phyloP scores from a whole-genome alignment of 2,797 vertebrate genomes.

The Phalloptychus januarius region DNA sequence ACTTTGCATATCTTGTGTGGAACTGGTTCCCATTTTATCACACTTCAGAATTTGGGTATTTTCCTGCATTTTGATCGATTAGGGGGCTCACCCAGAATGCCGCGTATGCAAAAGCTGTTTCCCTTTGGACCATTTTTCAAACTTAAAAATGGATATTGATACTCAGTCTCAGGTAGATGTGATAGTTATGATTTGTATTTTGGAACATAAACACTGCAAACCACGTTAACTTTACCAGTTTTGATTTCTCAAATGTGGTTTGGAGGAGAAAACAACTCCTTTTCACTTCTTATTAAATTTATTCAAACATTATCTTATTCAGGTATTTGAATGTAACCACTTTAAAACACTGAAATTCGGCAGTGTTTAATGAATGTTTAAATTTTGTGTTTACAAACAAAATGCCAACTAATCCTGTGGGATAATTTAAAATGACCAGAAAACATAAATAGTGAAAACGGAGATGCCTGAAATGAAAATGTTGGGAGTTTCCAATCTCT shows the following conservation, averaged over 20 bases:
- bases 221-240: not conserved
- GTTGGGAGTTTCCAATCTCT: not conserved
- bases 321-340: not conserved
- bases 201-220: not conserved
- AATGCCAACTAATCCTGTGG: not conserved
- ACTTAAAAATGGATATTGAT: not conserved
- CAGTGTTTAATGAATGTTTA: not conserved
- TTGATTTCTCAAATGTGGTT: not conserved
- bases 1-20: not conserved
- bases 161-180: not conserved
- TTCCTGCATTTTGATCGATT: not conserved
- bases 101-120: not conserved
- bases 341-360: not conserved
- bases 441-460: not conserved
- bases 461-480: not conserved
- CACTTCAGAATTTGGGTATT: not conserved
- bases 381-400: not conserved
- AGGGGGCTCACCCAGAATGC: not conserved
- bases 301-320: not conserved
- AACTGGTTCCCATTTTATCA: not conserved
- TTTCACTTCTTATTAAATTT: not conserved
- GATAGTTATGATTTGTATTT: not conserved
- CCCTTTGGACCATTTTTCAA: not conserved
- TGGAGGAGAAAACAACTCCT: not conserved
- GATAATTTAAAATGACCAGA: not conserved